phyloP scores from a whole-genome alignment of 53 echinoderm and acorn worm genomes.

The Paracentrotus lividus region DNA sequence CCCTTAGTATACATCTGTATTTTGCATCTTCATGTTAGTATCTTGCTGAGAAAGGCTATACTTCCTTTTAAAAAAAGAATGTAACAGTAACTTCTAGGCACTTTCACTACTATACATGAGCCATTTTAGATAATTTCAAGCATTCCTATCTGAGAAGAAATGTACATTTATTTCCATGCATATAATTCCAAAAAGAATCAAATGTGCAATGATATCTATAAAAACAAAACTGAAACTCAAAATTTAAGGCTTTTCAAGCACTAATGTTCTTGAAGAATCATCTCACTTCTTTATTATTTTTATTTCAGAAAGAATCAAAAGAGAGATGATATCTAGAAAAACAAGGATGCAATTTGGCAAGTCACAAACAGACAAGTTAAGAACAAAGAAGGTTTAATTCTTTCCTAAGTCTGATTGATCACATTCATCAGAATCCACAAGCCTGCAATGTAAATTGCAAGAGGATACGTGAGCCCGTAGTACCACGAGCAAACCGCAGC shows the following conservation, averaged over 20 bases:
- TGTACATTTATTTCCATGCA: neutral
- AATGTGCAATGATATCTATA: no score
- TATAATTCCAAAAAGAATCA: neutral
- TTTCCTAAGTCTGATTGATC: slow-evolving; percentile 23
- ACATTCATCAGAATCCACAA: slow-evolving; percentile 29
- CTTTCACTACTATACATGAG: no score
- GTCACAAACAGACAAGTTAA: neutral
- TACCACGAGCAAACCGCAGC: slow-evolving; percentile 6
- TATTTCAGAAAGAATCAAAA: neutral
- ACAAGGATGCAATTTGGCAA: slow-evolving; percentile 35
- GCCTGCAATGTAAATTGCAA: slow-evolving; percentile 33
- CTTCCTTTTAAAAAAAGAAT: neutral
- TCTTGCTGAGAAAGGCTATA: neutral
- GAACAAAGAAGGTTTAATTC: neutral
- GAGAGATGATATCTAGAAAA: neutral
- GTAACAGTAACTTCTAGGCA: no score
- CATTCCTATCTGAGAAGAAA: no score
- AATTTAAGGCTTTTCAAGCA: no score
- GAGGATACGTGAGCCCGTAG: neutral
- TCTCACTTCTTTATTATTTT: no score
- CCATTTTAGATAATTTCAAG: no score
- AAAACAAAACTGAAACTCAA: no score
- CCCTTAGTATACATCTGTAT: neutral
- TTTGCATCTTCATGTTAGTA: neutral
- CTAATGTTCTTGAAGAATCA: no score